Conservation (phyloP, 2,797 vertebrate species). For the Microchirus variegatus region DNA sequence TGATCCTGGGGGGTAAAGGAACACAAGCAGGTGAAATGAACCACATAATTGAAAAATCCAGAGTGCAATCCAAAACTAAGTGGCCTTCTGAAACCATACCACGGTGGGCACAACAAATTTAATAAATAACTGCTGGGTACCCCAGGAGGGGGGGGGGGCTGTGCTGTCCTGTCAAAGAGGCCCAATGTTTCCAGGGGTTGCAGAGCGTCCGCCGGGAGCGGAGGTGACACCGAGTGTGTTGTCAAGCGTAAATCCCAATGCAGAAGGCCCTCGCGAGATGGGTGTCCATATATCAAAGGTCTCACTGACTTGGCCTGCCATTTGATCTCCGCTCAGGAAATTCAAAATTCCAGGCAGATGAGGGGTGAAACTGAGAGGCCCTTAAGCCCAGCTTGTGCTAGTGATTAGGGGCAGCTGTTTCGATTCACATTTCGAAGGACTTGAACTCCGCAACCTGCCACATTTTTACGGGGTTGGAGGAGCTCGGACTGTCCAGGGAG, state of each 20-base stretch:
- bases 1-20: slow-evolving; percentile 81
- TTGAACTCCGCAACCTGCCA: slow-evolving; percentile 86
- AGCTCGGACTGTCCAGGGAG: slow-evolving; percentile 58
- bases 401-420: slow-evolving; percentile 89
- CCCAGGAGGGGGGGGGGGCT: slow-evolving; percentile 50
- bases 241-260: slow-evolving; percentile 87
- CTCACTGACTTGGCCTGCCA: slow-evolving; percentile 83
- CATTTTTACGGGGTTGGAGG: slow-evolving; percentile 74
- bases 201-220: slow-evolving; percentile 71
- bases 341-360: slow-evolving; percentile 88
- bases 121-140: slow-evolving; percentile 85
- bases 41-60: slow-evolving; percentile 88
- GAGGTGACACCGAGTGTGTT: slow-evolving; percentile 88
- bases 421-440: slow-evolving; percentile 86
- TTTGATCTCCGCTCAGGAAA: slow-evolving; percentile 87
- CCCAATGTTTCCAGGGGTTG: slow-evolving; percentile 80
- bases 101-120: slow-evolving; percentile 84
- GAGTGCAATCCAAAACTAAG: slow-evolving; percentile 86
- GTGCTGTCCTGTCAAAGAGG: slow-evolving; percentile 77
- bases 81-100: slow-evolving; percentile 83
- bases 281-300: slow-evolving; percentile 88
- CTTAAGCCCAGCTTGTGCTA: slow-evolving; percentile 83
- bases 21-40: slow-evolving; percentile 85
- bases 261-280: slow-evolving; percentile 84
- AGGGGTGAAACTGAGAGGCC: slow-evolving; percentile 88